phyloP scores from a whole-genome alignment of 2,113 vertebrate genomes.

The Pelobates fuscus region DNA sequence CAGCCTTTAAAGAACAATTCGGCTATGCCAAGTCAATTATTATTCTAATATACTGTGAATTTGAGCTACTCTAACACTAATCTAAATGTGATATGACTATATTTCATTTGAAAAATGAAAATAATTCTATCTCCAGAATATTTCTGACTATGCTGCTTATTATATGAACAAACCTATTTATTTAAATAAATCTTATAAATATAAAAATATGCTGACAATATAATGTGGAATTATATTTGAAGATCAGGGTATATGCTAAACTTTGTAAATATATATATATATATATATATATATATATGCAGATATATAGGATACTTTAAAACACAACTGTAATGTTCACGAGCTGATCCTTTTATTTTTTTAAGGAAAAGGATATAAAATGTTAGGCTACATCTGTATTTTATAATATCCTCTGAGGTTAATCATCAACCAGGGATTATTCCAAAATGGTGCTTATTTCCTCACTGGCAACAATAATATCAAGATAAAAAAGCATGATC shows the following conservation, averaged over 20 bases:
- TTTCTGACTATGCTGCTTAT: too few species aligned
- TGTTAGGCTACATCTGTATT: conserved; percentile 31
- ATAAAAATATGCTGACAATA: neutral
- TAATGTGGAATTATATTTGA: too few species aligned
- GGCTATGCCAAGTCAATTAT: neutral
- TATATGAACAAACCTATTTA: too few species aligned
- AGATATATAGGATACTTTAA: neutral
- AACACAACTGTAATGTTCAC: too few species aligned
- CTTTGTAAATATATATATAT: too few species aligned
- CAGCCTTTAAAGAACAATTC: neutral
- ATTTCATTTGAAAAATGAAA: neutral
- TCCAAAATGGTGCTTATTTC: conserved; percentile 31
- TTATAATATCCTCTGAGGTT: conserved; percentile 38
- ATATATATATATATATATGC: too few species aligned
- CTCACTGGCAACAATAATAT: conserved; percentile 22
- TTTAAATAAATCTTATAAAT: too few species aligned
- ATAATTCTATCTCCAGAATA: too few species aligned
- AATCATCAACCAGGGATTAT: conserved; percentile 22
- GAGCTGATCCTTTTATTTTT: neutral
- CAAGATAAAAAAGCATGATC: conserved; percentile 35
- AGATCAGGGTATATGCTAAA: too few species aligned
- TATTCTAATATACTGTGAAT: neutral
- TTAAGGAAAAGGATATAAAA: neutral
- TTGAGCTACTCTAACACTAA: neutral
- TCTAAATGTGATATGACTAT: neutral